Evolutionary conservation across 1,140 invertebrate genomes (phyloP).

Genomic region (Eueides isabella): DNA sequence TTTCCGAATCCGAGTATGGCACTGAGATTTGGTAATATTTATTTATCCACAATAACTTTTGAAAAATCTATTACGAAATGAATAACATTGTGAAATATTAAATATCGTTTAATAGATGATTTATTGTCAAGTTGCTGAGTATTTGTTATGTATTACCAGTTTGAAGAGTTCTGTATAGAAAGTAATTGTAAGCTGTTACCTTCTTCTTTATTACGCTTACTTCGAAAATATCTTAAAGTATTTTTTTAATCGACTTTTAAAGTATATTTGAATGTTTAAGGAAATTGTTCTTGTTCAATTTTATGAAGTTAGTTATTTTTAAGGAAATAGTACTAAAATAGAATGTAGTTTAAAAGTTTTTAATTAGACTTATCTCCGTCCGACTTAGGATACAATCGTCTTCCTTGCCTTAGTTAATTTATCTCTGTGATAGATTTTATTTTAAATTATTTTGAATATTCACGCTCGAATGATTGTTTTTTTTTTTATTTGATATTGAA

Average conservation of each 20-base stretch:
- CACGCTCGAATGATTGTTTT: not conserved
- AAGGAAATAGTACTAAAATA: constrained; percentile 23
- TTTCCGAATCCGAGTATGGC: constrained; percentile 84
- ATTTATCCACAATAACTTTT: not conserved
- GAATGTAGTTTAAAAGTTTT: constrained; percentile 27
- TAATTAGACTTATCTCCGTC: constrained; percentile 50
- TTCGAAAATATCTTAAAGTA: constrained; percentile 26
- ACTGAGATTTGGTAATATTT: constrained; percentile 88
- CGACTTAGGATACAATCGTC: constrained; percentile 45
- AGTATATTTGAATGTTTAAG: constrained; percentile 12
- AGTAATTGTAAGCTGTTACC: constrained; percentile 46
- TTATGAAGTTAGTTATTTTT: constrained; percentile 35
- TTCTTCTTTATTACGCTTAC: constrained; percentile 53
- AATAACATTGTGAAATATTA: not conserved
- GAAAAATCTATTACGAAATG: not conserved
- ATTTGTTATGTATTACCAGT: not conserved
- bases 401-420: constrained; percentile 54
- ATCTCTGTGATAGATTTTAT: constrained; percentile 65
- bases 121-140: not conserved
- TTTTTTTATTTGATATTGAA: constrained; percentile 35
- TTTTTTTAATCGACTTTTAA: constrained; percentile 24
- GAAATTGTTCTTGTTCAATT: constrained; percentile 34
- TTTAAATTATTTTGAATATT: constrained; percentile 32
- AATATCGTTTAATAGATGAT: not conserved
- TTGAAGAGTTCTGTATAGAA: not conserved